Percentiles rank a stretch among this genome's conserved stretches.
Conservation (phyloP, 2,797 vertebrate genomes). For the Pangasius mekongensis region DNA sequence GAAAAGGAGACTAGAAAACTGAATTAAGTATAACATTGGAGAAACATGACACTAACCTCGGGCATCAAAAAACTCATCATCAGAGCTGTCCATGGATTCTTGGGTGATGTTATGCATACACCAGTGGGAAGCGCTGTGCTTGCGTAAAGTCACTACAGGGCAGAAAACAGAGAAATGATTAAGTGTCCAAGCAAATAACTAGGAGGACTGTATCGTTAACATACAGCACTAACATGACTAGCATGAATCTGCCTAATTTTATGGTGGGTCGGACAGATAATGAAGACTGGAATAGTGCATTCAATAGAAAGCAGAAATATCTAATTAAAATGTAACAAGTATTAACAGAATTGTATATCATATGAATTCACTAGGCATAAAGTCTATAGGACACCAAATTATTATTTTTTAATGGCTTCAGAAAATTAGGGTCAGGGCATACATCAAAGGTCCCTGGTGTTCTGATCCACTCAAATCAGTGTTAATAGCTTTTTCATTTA, state of each 20-base stretch:
- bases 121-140: constrained; percentile 82
- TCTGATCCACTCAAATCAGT: constrained; percentile 34
- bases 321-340: neutral
- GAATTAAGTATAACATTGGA: constrained; percentile 10
- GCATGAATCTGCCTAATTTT: constrained; percentile 1
- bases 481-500: constrained; percentile 49
- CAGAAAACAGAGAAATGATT: constrained; percentile 44
- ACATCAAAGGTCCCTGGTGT: constrained; percentile 29
- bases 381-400: constrained; percentile 4
- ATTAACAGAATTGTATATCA: constrained; percentile 5
- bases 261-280: neutral
- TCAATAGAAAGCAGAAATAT: neutral
- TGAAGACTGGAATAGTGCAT: neutral
- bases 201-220: neutral
- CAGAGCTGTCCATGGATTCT: constrained; percentile 94
- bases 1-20: constrained; percentile 17
- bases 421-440: constrained; percentile 6
- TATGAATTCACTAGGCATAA: constrained; percentile 16
- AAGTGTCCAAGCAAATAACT: neutral
- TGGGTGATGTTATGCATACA: constrained; percentile 86
- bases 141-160: constrained; percentile 76
- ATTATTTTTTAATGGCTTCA: constrained; percentile 20
- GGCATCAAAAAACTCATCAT: constrained; percentile 98
- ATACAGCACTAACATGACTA: neutral
- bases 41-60: constrained; percentile 82